Percentiles rank a stretch among this genome's conserved stretches.
Conservation (phyloP, 2,888 invertebrate species). For the Drosophila nigricruria region DNA sequence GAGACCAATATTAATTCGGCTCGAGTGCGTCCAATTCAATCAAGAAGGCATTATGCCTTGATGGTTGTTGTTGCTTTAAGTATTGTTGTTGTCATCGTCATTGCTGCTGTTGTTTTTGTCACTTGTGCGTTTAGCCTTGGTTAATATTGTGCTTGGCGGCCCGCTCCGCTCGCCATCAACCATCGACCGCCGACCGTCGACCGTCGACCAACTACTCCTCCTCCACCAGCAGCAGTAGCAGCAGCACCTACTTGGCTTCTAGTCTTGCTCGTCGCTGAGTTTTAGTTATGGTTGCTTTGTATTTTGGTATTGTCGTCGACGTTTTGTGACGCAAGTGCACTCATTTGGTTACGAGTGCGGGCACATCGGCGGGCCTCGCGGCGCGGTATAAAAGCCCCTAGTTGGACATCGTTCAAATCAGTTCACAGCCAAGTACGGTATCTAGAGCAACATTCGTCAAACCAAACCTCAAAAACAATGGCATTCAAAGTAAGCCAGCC, state of each 20-base stretch:
- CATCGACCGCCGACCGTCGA: neutral
- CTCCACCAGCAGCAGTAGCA: neutral
- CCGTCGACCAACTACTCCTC: neutral
- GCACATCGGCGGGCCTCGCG: slow-evolving; percentile 44
- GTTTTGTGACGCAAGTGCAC: slow-evolving; percentile 72
- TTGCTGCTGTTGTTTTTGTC: slow-evolving; percentile 59
- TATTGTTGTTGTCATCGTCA: slow-evolving; percentile 22
- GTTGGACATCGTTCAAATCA: slow-evolving; percentile 77
- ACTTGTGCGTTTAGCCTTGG: slow-evolving; percentile 69
- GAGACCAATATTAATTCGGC: slow-evolving; percentile 77
- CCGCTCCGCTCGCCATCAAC: slow-evolving; percentile 12
- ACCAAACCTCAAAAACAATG: slow-evolving; percentile 66
- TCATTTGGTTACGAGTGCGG: slow-evolving; percentile 60
- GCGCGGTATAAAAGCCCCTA: slow-evolving; percentile 79
- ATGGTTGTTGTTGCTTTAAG: neutral
- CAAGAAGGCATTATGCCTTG: slow-evolving; percentile 75
- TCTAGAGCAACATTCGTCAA: slow-evolving; percentile 78
- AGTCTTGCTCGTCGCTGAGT: slow-evolving; percentile 60
- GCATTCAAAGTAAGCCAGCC: slow-evolving; percentile 84
- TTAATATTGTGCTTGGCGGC: slow-evolving; percentile 50
- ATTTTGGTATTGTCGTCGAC: slow-evolving; percentile 58
- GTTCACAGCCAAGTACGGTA: slow-evolving; percentile 83
- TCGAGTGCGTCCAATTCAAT: slow-evolving; percentile 73
- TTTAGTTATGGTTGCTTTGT: slow-evolving; percentile 47
- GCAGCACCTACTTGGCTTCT: slow-evolving; percentile 55